A percentile compares a stretch with the other conserved stretches of the same genome.
These are phyloP conservation scores for Ciconia boyciana DNA, from an alignment of 2,113 vertebrate species.

Conservation along the genomic window DNA sequence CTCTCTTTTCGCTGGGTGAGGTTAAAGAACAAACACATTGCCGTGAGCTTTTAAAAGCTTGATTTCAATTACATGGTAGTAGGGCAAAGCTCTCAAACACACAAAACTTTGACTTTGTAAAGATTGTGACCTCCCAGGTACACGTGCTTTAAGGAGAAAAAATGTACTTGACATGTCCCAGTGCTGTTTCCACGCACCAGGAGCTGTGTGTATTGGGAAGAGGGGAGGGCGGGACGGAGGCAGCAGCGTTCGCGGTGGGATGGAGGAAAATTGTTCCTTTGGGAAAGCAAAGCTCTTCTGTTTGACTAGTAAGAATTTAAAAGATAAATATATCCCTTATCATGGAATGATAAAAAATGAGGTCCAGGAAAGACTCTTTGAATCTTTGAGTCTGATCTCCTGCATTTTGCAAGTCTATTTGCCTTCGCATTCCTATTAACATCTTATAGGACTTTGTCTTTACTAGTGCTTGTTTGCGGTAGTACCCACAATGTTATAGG, in stretches of 20 bases:
- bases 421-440: background rate
- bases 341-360: slow-evolving; percentile 27
- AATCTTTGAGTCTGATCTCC: slow-evolving; percentile 35
- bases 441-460: slow-evolving; percentile 3
- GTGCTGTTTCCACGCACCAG: slow-evolving; percentile 38
- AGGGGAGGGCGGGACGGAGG: background rate
- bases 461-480: slow-evolving; percentile 8
- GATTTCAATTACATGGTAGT: slow-evolving; percentile 65
- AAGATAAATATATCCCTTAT: slow-evolving; percentile 61
- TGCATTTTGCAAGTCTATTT: slow-evolving; percentile 34
- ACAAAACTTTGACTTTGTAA: slow-evolving; percentile 68
- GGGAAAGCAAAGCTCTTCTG: slow-evolving; percentile 47
- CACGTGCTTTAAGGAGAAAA: slow-evolving; percentile 58
- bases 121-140: slow-evolving; percentile 64
- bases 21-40: slow-evolving; percentile 50
- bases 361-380: slow-evolving; percentile 34
- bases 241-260: fast-evolving
- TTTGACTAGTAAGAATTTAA: slow-evolving; percentile 52
- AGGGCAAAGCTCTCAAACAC: slow-evolving; percentile 67
- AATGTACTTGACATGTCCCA: slow-evolving; percentile 63
- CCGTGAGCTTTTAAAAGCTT: slow-evolving; percentile 56
- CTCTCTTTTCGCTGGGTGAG: background rate
- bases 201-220: background rate
- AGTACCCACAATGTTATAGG: background rate
- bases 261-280: background rate